phyloP scores from a whole-genome alignment of 1,140 invertebrate species.

The Conus ventricosus region DNA sequence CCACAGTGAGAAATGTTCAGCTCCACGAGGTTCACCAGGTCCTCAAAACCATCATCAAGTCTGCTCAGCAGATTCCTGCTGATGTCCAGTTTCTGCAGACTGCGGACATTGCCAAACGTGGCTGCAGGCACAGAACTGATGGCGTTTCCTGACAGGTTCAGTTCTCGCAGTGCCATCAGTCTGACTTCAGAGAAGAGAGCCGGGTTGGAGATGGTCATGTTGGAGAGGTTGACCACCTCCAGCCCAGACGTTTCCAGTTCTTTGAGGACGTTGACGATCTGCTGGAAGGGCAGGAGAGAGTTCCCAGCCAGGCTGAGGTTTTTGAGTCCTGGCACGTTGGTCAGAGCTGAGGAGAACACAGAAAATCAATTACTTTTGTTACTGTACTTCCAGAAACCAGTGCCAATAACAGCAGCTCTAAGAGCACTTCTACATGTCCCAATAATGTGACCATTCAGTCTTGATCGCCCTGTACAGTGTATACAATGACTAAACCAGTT shows the following conservation, averaged over 20 bases:
- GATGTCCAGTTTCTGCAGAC: constrained; percentile 41
- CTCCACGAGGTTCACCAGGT: constrained; percentile 48
- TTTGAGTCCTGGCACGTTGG: constrained; percentile 46
- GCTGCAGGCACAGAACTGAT: constrained; percentile 38
- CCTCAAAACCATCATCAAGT: constrained; percentile 33
- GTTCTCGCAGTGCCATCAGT: constrained; percentile 34
- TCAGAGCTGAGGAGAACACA: constrained; percentile 38
- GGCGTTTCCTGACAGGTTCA: constrained; percentile 55
- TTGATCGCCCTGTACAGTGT: no score
- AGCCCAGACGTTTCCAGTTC: constrained; percentile 47
- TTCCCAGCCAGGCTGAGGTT: constrained; percentile 61
- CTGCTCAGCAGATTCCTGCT: constrained; percentile 51
- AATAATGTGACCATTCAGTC: no score
- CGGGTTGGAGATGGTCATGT: constrained; percentile 35
- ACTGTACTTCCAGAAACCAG: no score
- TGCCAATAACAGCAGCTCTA: no score
- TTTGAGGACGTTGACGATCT: constrained; percentile 47
- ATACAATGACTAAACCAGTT: no score
- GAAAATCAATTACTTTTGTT: no score
- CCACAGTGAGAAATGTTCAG: constrained; percentile 57
- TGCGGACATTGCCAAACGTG: constrained; percentile 46
- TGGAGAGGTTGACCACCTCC: constrained; percentile 44
- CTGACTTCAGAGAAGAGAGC: constrained; percentile 32
- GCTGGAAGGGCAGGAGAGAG: constrained; percentile 40
- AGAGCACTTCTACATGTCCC: no score